phyloP scores from a whole-genome alignment of 2,888 invertebrate genomes.

The Sinotaia quadrata region DNA sequence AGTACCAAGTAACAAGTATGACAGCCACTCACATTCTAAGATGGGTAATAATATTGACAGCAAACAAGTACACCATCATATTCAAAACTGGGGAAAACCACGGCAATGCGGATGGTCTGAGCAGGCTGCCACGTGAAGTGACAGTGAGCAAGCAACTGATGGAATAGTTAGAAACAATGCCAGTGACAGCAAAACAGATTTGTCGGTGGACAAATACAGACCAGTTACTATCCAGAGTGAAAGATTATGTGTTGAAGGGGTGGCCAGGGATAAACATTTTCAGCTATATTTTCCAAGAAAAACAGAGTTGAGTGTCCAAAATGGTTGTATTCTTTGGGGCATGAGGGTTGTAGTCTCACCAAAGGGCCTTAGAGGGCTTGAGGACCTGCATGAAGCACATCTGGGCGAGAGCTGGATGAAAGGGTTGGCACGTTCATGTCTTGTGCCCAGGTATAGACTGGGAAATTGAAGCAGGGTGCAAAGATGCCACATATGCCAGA shows the following conservation, averaged over 20 bases:
- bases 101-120: constrained; percentile 13
- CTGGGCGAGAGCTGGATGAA: too few relatives aligned
- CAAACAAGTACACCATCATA: too few relatives aligned
- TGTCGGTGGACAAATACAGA: constrained; percentile 10
- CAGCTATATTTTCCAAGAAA: background rate
- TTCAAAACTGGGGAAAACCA: background rate
- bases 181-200: constrained; percentile 1
- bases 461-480: constrained; percentile 5
- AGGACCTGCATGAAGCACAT: constrained; percentile 30
- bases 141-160: background rate
- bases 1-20: too few relatives aligned
- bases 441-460: constrained; percentile 8
- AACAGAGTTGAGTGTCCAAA: constrained; percentile 19
- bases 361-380: constrained; percentile 1
- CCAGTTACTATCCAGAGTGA: constrained; percentile 2
- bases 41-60: constrained; percentile 15
- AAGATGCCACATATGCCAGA: constrained; percentile 32
- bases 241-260: constrained; percentile 22
- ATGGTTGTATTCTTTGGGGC: too few relatives aligned
- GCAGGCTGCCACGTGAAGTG: constrained; percentile 2
- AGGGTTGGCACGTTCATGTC: constrained; percentile 1
- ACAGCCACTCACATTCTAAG: constrained; percentile 5
- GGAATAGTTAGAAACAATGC: background rate
- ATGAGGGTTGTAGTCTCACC: constrained; percentile 27
- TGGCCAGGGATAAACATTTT: constrained; percentile 15